These are phyloP conservation scores for Perca schrenkii DNA, from an alignment of 2,113 vertebrate genomes.

Conservation along the genomic window DNA sequence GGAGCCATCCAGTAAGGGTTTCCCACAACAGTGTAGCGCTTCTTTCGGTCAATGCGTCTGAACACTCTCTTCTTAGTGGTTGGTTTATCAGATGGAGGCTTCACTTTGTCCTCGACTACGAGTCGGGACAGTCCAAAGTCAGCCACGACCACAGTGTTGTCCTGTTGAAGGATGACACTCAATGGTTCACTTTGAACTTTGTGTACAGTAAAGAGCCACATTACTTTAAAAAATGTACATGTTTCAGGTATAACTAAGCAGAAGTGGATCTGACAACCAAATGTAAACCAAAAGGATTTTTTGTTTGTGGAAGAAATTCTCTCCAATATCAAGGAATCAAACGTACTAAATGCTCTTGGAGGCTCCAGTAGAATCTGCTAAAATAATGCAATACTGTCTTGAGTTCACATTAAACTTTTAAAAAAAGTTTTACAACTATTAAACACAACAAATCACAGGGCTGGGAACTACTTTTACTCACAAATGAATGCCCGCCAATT, in stretches of 20 bases:
- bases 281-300: neutral
- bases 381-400: neutral
- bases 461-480: neutral
- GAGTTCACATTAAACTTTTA: neutral
- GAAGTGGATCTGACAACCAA: neutral
- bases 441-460: neutral
- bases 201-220: neutral
- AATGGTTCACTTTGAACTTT: neutral
- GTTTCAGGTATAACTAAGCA: neutral
- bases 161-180: slow-evolving; percentile 78
- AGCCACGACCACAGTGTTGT: slow-evolving; percentile 96
- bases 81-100: slow-evolving; percentile 88
- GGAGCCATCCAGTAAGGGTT: slow-evolving; percentile 99
- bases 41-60: slow-evolving; percentile 92
- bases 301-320: neutral
- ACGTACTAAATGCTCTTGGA: neutral
- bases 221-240: neutral
- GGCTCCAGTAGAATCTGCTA: neutral
- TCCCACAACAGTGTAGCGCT: slow-evolving; percentile 96
- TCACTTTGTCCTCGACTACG: slow-evolving; percentile 93
- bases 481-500: neutral
- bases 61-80: slow-evolving; percentile 90
- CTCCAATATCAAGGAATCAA: neutral
- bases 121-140: slow-evolving; percentile 96
- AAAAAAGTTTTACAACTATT: neutral